Evolutionary conservation across 35 echinoderm and acorn worm genomes (phyloP).

Genomic region (Ptychodera flava): DNA sequence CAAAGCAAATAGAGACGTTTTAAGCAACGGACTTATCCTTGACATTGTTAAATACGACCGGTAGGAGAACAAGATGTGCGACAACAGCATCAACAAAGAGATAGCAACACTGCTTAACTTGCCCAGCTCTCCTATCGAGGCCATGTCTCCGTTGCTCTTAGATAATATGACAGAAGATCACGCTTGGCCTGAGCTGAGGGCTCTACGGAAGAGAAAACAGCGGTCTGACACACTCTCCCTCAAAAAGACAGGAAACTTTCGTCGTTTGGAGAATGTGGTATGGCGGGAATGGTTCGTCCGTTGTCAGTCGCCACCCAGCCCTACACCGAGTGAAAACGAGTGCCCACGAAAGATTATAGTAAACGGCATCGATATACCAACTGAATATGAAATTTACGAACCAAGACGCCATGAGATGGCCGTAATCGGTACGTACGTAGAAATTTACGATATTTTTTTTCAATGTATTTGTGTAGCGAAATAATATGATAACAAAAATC

Average conservation of each 20-base stretch:
- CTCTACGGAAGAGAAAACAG: not conserved
- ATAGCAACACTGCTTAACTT: not conserved
- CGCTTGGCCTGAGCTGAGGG: not conserved
- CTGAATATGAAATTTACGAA: not conserved
- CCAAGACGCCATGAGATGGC: slow-evolving; percentile 42
- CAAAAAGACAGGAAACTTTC: not conserved
- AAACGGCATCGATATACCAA: not conserved
- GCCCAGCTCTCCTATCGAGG: not conserved
- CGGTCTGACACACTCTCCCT: not conserved
- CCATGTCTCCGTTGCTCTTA: not conserved
- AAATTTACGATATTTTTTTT: too few relatives aligned
- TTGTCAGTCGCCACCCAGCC: not conserved
- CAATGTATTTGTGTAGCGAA: too few relatives aligned
- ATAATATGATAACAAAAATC: too few relatives aligned
- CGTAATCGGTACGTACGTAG: slow-evolving; percentile 52
- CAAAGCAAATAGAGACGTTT: too few relatives aligned
- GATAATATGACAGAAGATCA: not conserved
- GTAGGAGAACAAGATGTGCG: not conserved
- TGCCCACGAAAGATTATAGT: not conserved
- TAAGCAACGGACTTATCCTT: too few relatives aligned
- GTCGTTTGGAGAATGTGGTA: not conserved
- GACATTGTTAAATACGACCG: too few relatives aligned
- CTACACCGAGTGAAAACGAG: not conserved
- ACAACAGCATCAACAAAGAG: not conserved
- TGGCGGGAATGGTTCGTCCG: not conserved